Evolutionary conservation across 2,113 vertebrate species (phyloP).

Genomic region (Microcebus tavaratra): DNA sequence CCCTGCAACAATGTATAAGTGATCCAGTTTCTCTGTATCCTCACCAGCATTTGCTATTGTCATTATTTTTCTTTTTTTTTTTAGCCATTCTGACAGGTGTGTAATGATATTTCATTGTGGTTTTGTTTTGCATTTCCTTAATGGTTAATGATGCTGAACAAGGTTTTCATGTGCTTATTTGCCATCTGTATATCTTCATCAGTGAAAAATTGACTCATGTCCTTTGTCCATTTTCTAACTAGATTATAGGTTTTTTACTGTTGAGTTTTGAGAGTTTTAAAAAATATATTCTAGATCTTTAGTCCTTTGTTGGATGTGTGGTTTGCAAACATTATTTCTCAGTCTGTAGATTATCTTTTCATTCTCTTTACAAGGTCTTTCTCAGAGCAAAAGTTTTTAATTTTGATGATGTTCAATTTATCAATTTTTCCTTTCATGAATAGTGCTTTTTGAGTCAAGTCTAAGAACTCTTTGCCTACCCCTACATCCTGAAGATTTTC

Average conservation of each 20-base stretch:
- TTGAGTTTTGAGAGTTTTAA: background rate
- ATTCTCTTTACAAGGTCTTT: background rate
- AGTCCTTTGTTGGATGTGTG: background rate
- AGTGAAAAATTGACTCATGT: background rate
- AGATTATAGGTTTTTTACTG: background rate
- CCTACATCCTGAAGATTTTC: background rate
- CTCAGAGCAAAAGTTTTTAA: background rate
- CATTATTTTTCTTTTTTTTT: background rate
- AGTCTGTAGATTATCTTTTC: background rate
- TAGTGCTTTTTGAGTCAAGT: background rate
- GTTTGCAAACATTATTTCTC: background rate
- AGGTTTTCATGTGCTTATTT: background rate
- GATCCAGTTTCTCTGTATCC: background rate
- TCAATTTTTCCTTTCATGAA: constrained; percentile 1
- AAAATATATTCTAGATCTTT: background rate
- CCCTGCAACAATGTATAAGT: background rate
- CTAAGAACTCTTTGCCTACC: background rate
- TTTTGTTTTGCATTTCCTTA: background rate
- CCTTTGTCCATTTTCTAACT: background rate
- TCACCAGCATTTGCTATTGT: background rate
- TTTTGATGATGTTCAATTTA: constrained; percentile 6
- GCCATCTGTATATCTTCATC: background rate
- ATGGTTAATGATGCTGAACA: background rate
- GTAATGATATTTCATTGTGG: background rate
- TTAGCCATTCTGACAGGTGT: background rate